Evolutionary conservation across 2,888 invertebrate genomes (phyloP).

Genomic region (Diarsia rubi): DNA sequence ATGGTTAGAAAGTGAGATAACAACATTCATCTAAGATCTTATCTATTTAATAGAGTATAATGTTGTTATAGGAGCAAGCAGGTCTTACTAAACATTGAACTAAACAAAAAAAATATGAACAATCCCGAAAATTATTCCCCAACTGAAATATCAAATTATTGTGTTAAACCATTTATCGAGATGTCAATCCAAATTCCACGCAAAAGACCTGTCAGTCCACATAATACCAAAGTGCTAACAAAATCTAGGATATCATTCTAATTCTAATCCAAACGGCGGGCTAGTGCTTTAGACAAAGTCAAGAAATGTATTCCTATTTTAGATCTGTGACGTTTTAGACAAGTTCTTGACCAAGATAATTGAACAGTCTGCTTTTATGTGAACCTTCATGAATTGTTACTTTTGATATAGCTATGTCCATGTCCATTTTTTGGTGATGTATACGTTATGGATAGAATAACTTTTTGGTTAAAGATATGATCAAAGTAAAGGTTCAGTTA

Average conservation of each 20-base stretch:
- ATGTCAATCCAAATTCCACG: slow-evolving; percentile 43
- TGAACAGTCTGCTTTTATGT: slow-evolving; percentile 19
- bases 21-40: background rate
- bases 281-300: slow-evolving; percentile 32
- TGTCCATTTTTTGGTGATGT: background rate
- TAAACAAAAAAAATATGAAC: background rate
- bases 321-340: slow-evolving; percentile 44
- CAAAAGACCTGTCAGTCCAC: slow-evolving; percentile 43
- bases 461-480: background rate
- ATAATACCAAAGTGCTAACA: slow-evolving; percentile 32
- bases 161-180: slow-evolving; percentile 48
- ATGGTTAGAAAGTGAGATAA: background rate
- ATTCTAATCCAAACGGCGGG: slow-evolving; percentile 29
- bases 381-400: background rate
- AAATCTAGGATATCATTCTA: slow-evolving; percentile 49
- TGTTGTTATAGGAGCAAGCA: background rate
- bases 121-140: slow-evolving; percentile 1
- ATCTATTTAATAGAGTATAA: background rate
- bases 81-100: background rate
- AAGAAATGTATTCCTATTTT: slow-evolving; percentile 43
- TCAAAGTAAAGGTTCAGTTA: background rate
- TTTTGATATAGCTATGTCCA: background rate
- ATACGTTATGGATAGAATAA: background rate
- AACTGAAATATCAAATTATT: slow-evolving; percentile 28
- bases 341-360: slow-evolving; percentile 31